Conservation (phyloP, 2,113 vertebrate species). For the Oreochromis tanganicae region DNA sequence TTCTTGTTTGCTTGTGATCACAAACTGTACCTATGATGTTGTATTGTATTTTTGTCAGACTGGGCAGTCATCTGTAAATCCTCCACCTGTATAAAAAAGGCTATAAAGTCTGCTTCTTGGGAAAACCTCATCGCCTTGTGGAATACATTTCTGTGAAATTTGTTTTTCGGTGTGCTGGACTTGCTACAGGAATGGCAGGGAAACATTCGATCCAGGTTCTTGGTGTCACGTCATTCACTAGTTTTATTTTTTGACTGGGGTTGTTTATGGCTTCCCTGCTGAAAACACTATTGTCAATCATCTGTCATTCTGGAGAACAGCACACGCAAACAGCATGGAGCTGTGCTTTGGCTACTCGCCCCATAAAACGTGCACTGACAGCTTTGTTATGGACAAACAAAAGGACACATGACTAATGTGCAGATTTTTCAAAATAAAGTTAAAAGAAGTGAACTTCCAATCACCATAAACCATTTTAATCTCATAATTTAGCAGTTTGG, state of each 20-base stretch:
- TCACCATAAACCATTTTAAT: background rate
- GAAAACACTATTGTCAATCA: conserved; percentile 21
- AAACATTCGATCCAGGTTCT: background rate
- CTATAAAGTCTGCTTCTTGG: background rate
- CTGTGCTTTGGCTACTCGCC: background rate
- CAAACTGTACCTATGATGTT: background rate
- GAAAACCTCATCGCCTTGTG: accelerated
- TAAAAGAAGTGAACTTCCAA: background rate
- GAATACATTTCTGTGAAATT: background rate
- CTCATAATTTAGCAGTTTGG: background rate
- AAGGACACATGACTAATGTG: background rate
- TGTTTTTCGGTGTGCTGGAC: background rate
- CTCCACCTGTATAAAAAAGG: background rate
- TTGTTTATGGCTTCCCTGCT: background rate
- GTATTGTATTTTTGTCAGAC: background rate
- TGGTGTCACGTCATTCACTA: background rate
- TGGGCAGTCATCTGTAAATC: background rate
- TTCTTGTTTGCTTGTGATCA: background rate
- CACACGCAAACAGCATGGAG: background rate
- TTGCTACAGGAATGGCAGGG: background rate
- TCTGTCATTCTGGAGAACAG: background rate
- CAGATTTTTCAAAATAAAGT: background rate
- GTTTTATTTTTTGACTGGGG: background rate
- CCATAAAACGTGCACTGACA: background rate
- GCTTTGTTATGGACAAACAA: background rate